phyloP scores from a whole-genome alignment of 2,888 invertebrate species.

The Callosobruchus maculatus region DNA sequence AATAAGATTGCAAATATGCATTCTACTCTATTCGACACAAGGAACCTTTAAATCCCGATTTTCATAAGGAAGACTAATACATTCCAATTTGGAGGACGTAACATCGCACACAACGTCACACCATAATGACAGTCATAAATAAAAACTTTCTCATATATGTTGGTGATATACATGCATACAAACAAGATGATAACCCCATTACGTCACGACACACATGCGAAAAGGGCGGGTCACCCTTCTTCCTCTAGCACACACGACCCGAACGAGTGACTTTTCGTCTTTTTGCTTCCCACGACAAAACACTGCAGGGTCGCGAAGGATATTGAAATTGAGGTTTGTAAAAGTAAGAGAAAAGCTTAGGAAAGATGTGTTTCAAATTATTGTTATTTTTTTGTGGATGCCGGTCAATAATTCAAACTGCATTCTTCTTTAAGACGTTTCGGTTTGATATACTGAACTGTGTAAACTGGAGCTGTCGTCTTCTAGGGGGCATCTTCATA shows the following conservation, averaged over 20 bases:
- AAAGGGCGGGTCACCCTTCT: slow-evolving; percentile 21
- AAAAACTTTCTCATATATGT: slow-evolving; percentile 37
- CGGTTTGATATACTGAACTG: too few species aligned
- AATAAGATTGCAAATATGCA: too few species aligned
- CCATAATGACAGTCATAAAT: slow-evolving; percentile 37
- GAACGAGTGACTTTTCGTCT: neutral
- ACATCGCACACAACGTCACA: slow-evolving; percentile 14
- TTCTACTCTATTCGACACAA: neutral
- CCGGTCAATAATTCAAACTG: too few species aligned
- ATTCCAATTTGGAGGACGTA: neutral
- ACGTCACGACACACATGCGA: slow-evolving; percentile 15
- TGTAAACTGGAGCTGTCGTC: too few species aligned
- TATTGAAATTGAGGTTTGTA: too few species aligned
- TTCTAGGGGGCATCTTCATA: too few species aligned
- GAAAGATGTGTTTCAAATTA: too few species aligned
- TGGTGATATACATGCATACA: slow-evolving; percentile 39
- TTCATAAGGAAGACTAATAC: neutral
- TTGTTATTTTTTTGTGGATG: too few species aligned
- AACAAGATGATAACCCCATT: slow-evolving; percentile 40
- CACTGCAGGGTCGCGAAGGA: too few species aligned
- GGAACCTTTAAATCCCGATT: neutral
- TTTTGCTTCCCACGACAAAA: neutral
- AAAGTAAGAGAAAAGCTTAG: too few species aligned
- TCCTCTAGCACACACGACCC: slow-evolving; percentile 1
- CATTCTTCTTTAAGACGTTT: too few species aligned